Base-by-base conservation (phyloP, 2,888 invertebrate species). In the Theretra japonica region DNA sequence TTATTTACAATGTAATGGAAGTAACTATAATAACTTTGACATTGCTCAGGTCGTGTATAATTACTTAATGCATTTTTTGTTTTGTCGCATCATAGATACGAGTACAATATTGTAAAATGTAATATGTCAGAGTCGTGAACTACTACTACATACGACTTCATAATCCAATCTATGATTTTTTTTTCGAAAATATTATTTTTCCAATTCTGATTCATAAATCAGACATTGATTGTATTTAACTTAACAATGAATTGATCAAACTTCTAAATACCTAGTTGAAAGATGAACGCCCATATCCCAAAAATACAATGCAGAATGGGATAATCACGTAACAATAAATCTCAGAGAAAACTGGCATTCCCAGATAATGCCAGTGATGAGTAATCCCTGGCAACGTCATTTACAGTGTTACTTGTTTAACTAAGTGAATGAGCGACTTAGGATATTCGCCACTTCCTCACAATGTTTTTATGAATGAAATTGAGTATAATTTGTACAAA, bases 391-490 rank as follows among this genome's bases (percentile, higher is more conserved):
- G 33, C 65, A 65, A 65, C 48, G 5, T 28, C 1, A 65, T 59
- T 59, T 25, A 28, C 15, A 59, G 28, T 23, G 11, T 7, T 7
- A 8, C n/a, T 23, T 60, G 25, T 23, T 65, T 17, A 65, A 33
- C 41, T 25, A 65, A 65, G 48, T 41, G 62, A 62, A 65, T 48
- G 65, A 65, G 65, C 23, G 65, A 65, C 23, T 41, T 41, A 15
- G 21, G 65, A 41, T 53, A 65, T 65, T 65, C 65, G 65, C 65
- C 23, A 41, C 48, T 48, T 65, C 65, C 65, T 48, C 41, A 21
- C 8, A 41, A 65, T 65, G 17, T 65, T 65, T 59, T 65, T 65
- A 65, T 65, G 17, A 65, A 48, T 41, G 8, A 48, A 48, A 65
- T 65, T 65, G 41, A 23, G 41, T 48, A 25, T 41, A 65, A 65